phyloP scores from a whole-genome alignment of 2,113 vertebrate genomes.

The Mirounga angustirostris region DNA sequence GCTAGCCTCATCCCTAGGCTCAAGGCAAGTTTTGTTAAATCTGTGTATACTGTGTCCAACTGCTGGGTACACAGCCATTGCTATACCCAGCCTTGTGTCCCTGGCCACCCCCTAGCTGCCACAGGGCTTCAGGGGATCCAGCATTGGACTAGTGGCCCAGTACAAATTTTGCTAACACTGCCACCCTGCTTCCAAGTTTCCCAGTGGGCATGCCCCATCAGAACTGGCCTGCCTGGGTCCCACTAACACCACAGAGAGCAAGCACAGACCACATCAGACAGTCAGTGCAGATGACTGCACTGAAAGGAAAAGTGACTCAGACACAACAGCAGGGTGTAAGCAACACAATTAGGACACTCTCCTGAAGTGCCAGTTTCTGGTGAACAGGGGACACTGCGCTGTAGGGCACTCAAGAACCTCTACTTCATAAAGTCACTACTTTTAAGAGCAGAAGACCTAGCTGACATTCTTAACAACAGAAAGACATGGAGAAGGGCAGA shows the following conservation, averaged over 20 bases:
- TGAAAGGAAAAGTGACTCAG: background rate
- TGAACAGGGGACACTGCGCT: background rate
- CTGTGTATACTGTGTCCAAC: background rate
- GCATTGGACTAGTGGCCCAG: background rate
- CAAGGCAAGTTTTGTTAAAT: background rate
- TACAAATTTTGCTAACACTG: background rate
- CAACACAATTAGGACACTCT: background rate
- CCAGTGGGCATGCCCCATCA: background rate
- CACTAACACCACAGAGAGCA: background rate
- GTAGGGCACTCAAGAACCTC: background rate
- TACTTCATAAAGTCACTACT: background rate
- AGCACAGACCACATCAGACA: background rate
- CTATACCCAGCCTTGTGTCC: background rate
- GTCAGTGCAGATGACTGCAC: background rate
- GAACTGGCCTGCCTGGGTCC: background rate
- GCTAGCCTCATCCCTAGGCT: background rate
- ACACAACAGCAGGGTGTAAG: background rate
- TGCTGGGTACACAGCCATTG: background rate
- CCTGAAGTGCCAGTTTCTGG: background rate
- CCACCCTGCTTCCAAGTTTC: background rate
- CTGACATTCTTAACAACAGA: background rate
- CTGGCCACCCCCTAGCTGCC: background rate
- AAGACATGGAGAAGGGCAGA: background rate
- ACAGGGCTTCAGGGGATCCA: background rate
- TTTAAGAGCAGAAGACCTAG: background rate